Conservation (phyloP, 2,113 vertebrate genomes). For the Rattus norvegicus region GRCr8 NC_086034.1:19683001-19683500, state of each 20-base stretch:
- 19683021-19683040: background rate
- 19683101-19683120: background rate
- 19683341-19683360: background rate
- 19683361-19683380: background rate
- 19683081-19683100: background rate
- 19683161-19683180: background rate
- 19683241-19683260: background rate
- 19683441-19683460: background rate
- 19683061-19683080: background rate
- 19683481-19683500: background rate
- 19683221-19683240: background rate
- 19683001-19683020: background rate
- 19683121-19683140: background rate
- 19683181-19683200: background rate
- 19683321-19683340: background rate
- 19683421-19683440: background rate
- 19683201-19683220: background rate
- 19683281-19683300: background rate
- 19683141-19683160: background rate
- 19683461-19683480: background rate
- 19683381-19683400: background rate
- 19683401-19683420: background rate
- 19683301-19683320: background rate
- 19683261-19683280: background rate
- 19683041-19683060: background rate